Conservation (phyloP, 2,797 vertebrate genomes). For the Esox lucius region DNA sequence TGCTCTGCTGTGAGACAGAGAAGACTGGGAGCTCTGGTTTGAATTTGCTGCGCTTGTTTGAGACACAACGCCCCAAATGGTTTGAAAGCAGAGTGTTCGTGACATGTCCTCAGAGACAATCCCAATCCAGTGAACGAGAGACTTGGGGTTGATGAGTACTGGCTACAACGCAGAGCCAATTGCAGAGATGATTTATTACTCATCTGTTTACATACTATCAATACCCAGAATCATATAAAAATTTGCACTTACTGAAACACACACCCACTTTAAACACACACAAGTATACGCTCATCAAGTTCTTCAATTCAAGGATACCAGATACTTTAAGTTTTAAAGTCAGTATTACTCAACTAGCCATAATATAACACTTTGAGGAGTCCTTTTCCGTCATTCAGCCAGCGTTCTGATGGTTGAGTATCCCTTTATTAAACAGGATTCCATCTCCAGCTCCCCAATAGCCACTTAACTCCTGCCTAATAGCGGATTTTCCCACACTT, state of each 20-base stretch:
- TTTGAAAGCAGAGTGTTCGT: slow-evolving; percentile 59
- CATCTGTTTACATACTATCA: slow-evolving; percentile 63
- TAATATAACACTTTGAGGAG: slow-evolving; percentile 76
- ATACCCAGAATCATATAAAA: slow-evolving; percentile 46
- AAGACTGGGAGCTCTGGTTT: slow-evolving; percentile 62
- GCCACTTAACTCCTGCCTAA: slow-evolving; percentile 78
- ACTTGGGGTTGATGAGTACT: background rate
- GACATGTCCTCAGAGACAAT: slow-evolving; percentile 58
- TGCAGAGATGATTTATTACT: slow-evolving; percentile 56
- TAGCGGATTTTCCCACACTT: slow-evolving; percentile 80
- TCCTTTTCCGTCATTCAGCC: slow-evolving; percentile 70
- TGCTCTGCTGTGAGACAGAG: slow-evolving; percentile 59
- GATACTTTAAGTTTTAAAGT: slow-evolving; percentile 60
- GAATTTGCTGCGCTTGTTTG: slow-evolving; percentile 60
- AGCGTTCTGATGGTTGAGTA: slow-evolving; percentile 75
- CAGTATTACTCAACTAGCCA: slow-evolving; percentile 60
- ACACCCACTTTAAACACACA: slow-evolving; percentile 26
- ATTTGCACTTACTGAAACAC: slow-evolving; percentile 34
- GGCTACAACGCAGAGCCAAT: background rate
- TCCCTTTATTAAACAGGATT: slow-evolving; percentile 79
- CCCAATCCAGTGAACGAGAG: slow-evolving; percentile 54
- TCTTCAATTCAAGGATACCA: slow-evolving; percentile 48
- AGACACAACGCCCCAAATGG: slow-evolving; percentile 69
- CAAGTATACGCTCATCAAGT: slow-evolving; percentile 20
- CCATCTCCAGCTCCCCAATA: slow-evolving; percentile 76